phyloP scores from a whole-genome alignment of 1,140 invertebrate genomes.

The Drosophila persimilis region DNA sequence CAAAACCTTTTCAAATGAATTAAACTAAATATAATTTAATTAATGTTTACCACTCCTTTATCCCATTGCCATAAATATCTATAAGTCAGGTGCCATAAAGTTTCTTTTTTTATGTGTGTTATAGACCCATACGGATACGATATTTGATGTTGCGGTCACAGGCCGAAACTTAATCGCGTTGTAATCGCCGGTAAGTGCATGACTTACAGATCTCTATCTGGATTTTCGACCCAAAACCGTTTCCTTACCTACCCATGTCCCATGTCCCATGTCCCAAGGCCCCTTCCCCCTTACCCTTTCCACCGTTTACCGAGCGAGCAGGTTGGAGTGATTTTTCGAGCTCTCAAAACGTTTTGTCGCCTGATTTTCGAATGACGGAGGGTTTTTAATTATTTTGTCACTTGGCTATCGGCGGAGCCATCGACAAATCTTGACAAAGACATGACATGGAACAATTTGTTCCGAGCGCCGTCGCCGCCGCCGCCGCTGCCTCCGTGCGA shows the following conservation, averaged over 20 bases:
- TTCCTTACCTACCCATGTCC: not conserved
- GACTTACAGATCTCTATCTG: slow-evolving; percentile 59
- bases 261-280: not conserved
- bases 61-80: too few species aligned
- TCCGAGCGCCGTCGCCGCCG: slow-evolving; percentile 17
- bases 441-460: slow-evolving; percentile 82
- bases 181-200: slow-evolving; percentile 65
- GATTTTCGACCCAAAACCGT: slow-evolving; percentile 11
- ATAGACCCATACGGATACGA: not conserved
- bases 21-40: too few species aligned
- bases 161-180: slow-evolving; percentile 37
- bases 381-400: slow-evolving; percentile 82
- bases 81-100: too few species aligned
- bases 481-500: slow-evolving; percentile 48
- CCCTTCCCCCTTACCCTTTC: not conserved
- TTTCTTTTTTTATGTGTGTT: not conserved
- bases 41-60: too few species aligned
- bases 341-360: slow-evolving; percentile 49
- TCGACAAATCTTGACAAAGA: slow-evolving; percentile 77
- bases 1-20: too few species aligned
- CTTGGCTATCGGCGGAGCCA: slow-evolving; percentile 67
- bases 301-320: not conserved
- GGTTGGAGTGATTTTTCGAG: slow-evolving; percentile 29
- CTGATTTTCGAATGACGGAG: slow-evolving; percentile 29
- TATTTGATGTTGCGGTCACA: slow-evolving; percentile 37